Evolutionary conservation across 2,797 vertebrate genomes (phyloP), one percentile per base, ranked within the genome.

Genomic region (Tragelaphus eurycerus): DNA sequence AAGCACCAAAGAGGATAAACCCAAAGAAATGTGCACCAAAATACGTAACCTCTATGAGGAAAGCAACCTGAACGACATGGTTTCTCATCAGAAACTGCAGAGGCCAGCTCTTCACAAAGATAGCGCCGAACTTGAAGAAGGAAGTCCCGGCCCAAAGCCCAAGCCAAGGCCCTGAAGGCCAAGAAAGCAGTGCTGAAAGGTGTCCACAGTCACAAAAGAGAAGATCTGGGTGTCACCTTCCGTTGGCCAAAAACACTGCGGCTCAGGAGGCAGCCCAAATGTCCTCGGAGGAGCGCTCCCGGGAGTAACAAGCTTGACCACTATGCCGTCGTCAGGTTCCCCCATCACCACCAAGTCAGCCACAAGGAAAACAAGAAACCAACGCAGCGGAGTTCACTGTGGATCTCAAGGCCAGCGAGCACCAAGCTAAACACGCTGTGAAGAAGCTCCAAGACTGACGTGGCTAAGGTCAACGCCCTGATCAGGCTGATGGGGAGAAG

Each of bases 381-480:
- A 7, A 3, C 0, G 12, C 34, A 43, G 19, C 12, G 0, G 21
- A 7, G 67, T 4, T 74, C 67, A 43, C 12, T 7, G 6, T 0
- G 12, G 34, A 14, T 7, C 34, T 74, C 67, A 14, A 74, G 67
- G 67, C 67, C 67, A 74, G 38, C 67, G 13, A 25, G 67, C 67
- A 74, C 38, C 67, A 25, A 12, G 38, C 21, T 23, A 8, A 14
- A 25, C 34, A 43, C 3, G 11, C 6, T 14, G 21, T 25, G 67
- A 25, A 74, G 38, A 25, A 7, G 67, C 12, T 74, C 67, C 7
- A 25, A 74, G 19, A 7, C 34, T 25, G 67, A 6, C 21, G 3
- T 29, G 67, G 21, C 67, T 43, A 6, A 74, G 21, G 34, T 7
- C 67, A 7, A 74, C 1, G 1, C 21, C 67, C 34, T 4, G 21